Conservation (phyloP, 2,888 invertebrate species). For the Metalampra italica region DNA sequence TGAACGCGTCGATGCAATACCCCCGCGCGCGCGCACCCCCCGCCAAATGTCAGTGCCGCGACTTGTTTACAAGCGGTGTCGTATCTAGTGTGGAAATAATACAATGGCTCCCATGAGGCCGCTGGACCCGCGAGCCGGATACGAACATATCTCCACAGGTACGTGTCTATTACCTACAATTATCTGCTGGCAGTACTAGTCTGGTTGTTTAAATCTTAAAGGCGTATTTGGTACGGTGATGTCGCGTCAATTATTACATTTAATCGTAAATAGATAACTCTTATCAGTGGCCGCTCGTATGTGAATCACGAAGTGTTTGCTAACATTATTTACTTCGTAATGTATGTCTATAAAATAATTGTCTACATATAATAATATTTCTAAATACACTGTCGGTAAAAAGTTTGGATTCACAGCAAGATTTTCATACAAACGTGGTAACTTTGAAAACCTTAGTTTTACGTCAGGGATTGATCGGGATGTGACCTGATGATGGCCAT, state of each 20-base stretch:
- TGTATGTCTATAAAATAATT: too few species aligned
- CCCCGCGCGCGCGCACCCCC: not conserved
- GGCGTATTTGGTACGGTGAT: not conserved
- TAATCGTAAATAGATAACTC: too few species aligned
- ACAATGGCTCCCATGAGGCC: not conserved
- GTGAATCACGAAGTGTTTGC: too few species aligned
- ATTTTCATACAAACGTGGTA: too few species aligned
- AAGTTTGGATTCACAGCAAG: too few species aligned
- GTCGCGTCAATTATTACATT: not conserved
- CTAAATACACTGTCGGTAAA: too few species aligned
- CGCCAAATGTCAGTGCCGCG: not conserved
- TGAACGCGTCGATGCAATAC: not conserved
- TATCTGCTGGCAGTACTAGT: not conserved
- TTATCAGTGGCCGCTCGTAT: too few species aligned
- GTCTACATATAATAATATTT: too few species aligned
- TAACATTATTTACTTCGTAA: not conserved
- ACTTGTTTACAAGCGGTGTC: not conserved
- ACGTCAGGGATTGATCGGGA: too few species aligned
- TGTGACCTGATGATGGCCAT: too few species aligned
- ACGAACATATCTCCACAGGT: not conserved
- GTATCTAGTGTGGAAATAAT: not conserved
- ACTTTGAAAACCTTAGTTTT: too few species aligned
- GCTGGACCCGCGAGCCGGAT: not conserved
- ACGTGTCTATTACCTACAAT: not conserved
- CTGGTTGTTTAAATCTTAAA: not conserved